Percentiles rank a stretch among this genome's conserved stretches.
Evolutionary conservation across 1,140 invertebrate genomes (phyloP).

Genomic region (Meloidogyne hapla): DNA sequence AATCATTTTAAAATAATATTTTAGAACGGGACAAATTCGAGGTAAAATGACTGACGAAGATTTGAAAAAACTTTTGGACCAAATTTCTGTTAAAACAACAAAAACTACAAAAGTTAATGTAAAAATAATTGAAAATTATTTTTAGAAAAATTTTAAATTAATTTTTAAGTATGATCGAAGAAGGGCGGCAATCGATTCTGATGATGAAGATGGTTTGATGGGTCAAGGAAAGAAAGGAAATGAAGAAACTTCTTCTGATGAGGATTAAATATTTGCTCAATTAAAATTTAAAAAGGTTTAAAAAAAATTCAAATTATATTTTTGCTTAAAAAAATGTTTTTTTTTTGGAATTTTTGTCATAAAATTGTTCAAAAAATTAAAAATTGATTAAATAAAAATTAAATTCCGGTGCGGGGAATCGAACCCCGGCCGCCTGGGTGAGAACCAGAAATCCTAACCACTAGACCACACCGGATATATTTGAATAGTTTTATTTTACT

Average conservation of each 20-base stretch:
- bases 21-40: neutral
- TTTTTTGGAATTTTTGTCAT: too few species aligned
- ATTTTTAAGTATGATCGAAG: neutral
- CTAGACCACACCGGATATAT: conserved; percentile 69
- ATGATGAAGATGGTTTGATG: neutral
- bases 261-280: neutral
- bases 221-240: neutral
- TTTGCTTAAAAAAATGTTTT: too few species aligned
- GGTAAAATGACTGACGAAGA: neutral
- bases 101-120: conserved; percentile 6
- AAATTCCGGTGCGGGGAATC: conserved; percentile 79
- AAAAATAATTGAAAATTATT: neutral
- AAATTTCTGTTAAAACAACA: neutral
- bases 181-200: neutral
- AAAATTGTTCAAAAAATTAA: neutral
- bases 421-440: conserved; percentile 80
- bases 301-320: neutral
- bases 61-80: neutral
- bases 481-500: neutral
- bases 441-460: conserved; percentile 82
- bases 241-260: neutral
- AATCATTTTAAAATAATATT: neutral
- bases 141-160: neutral
- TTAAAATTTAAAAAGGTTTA: too few species aligned
- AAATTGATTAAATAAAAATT: conserved; percentile 5